Evolutionary conservation across 1,140 invertebrate genomes (phyloP).

Genomic region (Drosophila lini): DNA sequence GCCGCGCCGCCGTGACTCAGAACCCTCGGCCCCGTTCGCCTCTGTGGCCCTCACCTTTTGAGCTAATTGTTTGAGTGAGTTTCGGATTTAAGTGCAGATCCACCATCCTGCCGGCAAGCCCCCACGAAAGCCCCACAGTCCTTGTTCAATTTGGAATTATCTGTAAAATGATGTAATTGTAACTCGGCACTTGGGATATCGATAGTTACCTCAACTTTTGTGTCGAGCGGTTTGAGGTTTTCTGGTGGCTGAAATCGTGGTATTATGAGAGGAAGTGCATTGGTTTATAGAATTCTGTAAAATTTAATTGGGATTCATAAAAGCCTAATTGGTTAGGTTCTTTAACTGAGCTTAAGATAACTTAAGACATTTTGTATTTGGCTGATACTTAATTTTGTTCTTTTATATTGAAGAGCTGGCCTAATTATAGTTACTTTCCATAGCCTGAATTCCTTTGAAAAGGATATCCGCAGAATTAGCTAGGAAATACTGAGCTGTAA

Average conservation of each 20-base stretch:
- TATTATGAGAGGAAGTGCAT: not conserved
- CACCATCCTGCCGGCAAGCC: not conserved
- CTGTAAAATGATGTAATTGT: conserved; percentile 67
- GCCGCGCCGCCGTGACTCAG: conserved; percentile 32
- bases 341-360: not conserved
- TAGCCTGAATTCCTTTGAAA: not conserved
- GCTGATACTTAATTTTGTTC: not conserved
- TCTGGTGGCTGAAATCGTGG: not conserved
- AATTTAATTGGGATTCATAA: not conserved
- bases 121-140: conserved; percentile 3
- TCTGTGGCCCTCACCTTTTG: conserved; percentile 22
- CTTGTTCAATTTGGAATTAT: conserved; percentile 34
- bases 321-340: not conserved
- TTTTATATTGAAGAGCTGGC: not conserved
- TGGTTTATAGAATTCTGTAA: not conserved
- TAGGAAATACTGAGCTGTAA: conserved; percentile 5
- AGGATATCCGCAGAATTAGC: conserved; percentile 9
- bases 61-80: conserved; percentile 72
- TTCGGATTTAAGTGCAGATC: conserved; percentile 41
- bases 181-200: conserved; percentile 30
- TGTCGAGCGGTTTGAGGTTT: conserved; percentile 18
- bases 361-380: not conserved
- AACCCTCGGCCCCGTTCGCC: conserved; percentile 2
- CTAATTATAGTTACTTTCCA: not conserved
- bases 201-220: conserved; percentile 34